Conservation (phyloP, 2,113 vertebrate genomes). For the Limnothrissa miodon region DNA sequence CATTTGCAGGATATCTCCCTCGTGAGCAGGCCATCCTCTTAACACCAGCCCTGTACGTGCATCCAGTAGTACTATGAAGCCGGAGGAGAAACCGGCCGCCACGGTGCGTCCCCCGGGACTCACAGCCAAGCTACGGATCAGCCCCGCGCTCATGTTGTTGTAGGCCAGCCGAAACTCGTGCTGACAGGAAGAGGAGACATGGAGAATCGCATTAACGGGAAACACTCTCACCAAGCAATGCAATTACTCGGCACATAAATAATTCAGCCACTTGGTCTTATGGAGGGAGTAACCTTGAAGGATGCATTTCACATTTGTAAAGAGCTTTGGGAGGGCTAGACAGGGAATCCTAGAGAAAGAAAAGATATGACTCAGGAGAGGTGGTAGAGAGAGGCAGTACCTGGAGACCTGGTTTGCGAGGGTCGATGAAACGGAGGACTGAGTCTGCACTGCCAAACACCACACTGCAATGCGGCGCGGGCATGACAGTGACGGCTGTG, state of each 20-base stretch:
- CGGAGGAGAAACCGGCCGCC: slow-evolving; percentile 91
- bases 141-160: slow-evolving; percentile 82
- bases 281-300: slow-evolving; percentile 9
- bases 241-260: neutral
- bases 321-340: neutral
- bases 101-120: slow-evolving; percentile 89
- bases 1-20: slow-evolving; percentile 97
- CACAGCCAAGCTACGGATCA: slow-evolving; percentile 91
- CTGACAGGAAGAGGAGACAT: slow-evolving; percentile 61
- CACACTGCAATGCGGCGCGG: slow-evolving; percentile 86
- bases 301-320: slow-evolving; percentile 12
- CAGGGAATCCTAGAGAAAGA: neutral
- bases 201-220: neutral
- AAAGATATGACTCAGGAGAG: neutral
- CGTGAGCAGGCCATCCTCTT: slow-evolving; percentile 91
- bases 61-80: slow-evolving; percentile 92
- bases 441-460: slow-evolving; percentile 91
- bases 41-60: slow-evolving; percentile 91
- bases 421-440: slow-evolving; percentile 92
- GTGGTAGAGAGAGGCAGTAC: slow-evolving; percentile 61
- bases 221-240: neutral
- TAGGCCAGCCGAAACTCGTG: slow-evolving; percentile 92
- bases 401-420: slow-evolving; percentile 93
- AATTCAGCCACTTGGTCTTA: neutral
- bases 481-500: slow-evolving; percentile 91